Base-by-base conservation (phyloP, 2,113 vertebrate genomes). In the Aegotheles bennettii region DNA sequence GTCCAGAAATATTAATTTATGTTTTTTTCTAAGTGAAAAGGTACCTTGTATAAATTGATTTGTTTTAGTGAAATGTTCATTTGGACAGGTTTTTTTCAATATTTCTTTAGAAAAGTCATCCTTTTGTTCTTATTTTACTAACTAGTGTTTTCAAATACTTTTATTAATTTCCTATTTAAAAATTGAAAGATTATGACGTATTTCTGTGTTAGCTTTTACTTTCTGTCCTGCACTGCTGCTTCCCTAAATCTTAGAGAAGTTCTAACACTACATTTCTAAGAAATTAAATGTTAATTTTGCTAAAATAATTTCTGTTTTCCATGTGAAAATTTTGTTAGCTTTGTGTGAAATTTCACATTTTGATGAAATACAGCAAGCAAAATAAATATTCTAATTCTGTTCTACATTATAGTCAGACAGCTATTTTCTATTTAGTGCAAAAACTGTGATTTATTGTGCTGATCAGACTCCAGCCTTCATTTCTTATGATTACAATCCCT, bases 31-130 rank as follows among this genome's bases (percentile, higher is more conserved):
- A 48, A 53, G 16, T 33, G 9, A 81, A 89, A 64, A 6, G 1
- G 0, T 3, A 26, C 35, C 6, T 63, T 54, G 61, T 10, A 7
- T 6, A 67, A 45, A 26, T 87, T 7, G 8, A 6, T 8, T 20
- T 53, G n/a, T 68, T 57, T 75, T 5, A 10, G 8, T n/a, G 11
- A 81, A 82, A 60, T 71, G 54, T 45, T 59, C 6, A 51, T 33
- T 80, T 68, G 10, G 1, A 42, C 7, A n/a, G 4, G 4, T 0
- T 3, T 56, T 56, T 74, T 77, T 24, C 8, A 57, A 21, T 63
- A 57, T 47, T 79, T 50, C 14, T 73, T 64, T 24, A 25, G 10
- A 48, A 50, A 70, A 65, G 5, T n/a, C 33, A 14, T 56, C 2
- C 36, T 40, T 0, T 48, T 61, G 25, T 48, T 43, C 81, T 29